Conservation (phyloP, 2,888 invertebrate species). For the Amiota mariae region DNA sequence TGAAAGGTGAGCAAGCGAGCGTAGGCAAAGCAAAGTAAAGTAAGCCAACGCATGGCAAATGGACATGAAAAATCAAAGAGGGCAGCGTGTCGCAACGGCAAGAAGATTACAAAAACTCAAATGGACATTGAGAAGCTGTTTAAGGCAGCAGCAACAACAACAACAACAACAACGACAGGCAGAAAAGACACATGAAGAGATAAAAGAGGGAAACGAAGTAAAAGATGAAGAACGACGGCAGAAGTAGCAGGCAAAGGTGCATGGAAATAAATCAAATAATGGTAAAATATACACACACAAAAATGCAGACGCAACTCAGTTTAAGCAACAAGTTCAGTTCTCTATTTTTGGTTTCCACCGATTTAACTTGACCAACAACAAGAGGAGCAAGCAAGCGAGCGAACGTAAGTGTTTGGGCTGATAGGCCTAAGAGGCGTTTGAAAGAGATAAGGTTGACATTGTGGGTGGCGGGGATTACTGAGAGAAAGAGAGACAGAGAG, state of each 20-base stretch:
- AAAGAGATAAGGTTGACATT: neutral
- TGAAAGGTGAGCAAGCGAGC: neutral
- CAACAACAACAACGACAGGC: too few species aligned
- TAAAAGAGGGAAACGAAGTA: neutral
- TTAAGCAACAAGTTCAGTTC: constrained; percentile 17
- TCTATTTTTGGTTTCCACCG: too few species aligned
- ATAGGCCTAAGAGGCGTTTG: neutral
- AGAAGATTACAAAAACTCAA: neutral
- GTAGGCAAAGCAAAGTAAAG: neutral
- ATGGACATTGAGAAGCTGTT: neutral
- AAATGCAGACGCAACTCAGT: neutral
- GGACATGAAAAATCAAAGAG: constrained; percentile 7
- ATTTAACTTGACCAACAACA: too few species aligned
- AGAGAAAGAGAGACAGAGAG: neutral
- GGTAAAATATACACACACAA: neutral
- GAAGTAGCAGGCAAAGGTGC: constrained; percentile 5
- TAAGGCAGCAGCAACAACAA: neutral
- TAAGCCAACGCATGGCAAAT: neutral
- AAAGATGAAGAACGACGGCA: constrained; percentile 2
- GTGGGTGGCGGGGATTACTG: neutral
- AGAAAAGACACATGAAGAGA: neutral
- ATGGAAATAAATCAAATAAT: constrained; percentile 20
- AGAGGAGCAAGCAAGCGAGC: too few species aligned
- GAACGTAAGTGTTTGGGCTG: neutral
- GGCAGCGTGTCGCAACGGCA: neutral